Conservation (phyloP, 2,888 invertebrate genomes). For the Plagodis dolabraria region DNA sequence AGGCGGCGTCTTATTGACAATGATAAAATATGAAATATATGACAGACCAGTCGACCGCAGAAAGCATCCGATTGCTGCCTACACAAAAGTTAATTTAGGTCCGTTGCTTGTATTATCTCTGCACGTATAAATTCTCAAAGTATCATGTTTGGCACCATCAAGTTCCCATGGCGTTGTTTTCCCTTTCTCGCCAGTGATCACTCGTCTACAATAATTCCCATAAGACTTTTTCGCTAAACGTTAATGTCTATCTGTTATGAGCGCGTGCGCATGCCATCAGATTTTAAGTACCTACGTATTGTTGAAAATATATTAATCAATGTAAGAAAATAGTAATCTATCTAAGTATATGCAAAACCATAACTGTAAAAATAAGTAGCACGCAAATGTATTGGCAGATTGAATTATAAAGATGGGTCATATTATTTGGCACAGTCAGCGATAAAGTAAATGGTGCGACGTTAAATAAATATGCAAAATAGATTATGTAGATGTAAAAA, state of each 20-base stretch:
- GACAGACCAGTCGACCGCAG: constrained; percentile 43
- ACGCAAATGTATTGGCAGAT: constrained; percentile 3
- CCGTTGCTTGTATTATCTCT: constrained; percentile 42
- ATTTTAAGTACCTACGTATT: constrained; percentile 19
- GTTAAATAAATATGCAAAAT: no score
- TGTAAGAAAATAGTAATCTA: constrained; percentile 37
- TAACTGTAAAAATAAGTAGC: constrained; percentile 2
- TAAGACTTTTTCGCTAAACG: constrained; percentile 68
- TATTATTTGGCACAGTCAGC: no score
- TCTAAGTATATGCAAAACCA: constrained; percentile 34
- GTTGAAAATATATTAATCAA: constrained; percentile 17
- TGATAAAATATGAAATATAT: constrained; percentile 55
- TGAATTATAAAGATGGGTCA: neutral
- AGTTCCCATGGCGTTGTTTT: constrained; percentile 64
- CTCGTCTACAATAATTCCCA: constrained; percentile 49
- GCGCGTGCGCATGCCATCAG: constrained; percentile 43
- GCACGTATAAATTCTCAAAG: constrained; percentile 41
- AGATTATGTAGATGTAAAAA: no score
- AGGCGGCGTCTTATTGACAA: constrained; percentile 50
- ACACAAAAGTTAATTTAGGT: constrained; percentile 42
- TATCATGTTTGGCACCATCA: constrained; percentile 52
- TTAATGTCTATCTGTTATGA: constrained; percentile 41
- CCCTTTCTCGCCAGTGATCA: constrained; percentile 73
- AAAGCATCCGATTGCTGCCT: constrained; percentile 40
- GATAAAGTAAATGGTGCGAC: no score